Percentiles rank a stretch among this genome's conserved stretches.
Conservation (phyloP, 2,113 vertebrate genomes). For the Heteronetta atricapilla region DNA sequence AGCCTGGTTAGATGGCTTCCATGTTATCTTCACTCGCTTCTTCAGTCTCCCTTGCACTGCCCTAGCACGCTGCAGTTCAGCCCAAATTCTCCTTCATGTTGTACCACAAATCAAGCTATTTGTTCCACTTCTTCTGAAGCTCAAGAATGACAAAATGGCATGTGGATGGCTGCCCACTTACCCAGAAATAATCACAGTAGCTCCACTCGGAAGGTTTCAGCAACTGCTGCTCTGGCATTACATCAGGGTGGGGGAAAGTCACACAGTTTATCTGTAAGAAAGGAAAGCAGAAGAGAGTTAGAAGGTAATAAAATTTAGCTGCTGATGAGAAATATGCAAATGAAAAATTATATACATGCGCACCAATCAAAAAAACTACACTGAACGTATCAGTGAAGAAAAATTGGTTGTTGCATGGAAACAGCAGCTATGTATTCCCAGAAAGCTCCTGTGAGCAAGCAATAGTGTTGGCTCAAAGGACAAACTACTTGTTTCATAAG, state of each 20-base stretch:
- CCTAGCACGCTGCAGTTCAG: neutral
- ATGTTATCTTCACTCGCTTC: neutral
- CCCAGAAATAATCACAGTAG: constrained; percentile 99
- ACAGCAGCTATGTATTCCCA: constrained; percentile 29
- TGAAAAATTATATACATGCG: neutral
- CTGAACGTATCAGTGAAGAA: neutral
- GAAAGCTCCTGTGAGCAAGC: neutral
- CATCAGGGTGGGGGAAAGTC: constrained; percentile 90
- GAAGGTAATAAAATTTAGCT: neutral
- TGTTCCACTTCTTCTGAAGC: constrained; percentile 18
- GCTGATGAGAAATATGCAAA: constrained; percentile 16
- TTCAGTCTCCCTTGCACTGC: neutral
- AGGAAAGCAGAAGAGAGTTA: neutral
- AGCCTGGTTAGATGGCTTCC: neutral
- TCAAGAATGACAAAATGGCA: constrained; percentile 30
- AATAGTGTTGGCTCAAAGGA: neutral
- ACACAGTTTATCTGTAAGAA: constrained; percentile 90
- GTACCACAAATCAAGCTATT: constrained; percentile 17
- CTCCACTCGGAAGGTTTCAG: constrained; percentile 97
- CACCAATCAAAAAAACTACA: neutral
- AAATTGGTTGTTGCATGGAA: constrained; percentile 39
- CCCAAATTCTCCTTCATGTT: neutral
- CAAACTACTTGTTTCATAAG: neutral
- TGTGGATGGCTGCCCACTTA: constrained; percentile 76
- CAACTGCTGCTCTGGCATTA: constrained; percentile 91